Base-by-base conservation (phyloP, 1,140 invertebrate species). In the Drosophila santomea region DNA sequence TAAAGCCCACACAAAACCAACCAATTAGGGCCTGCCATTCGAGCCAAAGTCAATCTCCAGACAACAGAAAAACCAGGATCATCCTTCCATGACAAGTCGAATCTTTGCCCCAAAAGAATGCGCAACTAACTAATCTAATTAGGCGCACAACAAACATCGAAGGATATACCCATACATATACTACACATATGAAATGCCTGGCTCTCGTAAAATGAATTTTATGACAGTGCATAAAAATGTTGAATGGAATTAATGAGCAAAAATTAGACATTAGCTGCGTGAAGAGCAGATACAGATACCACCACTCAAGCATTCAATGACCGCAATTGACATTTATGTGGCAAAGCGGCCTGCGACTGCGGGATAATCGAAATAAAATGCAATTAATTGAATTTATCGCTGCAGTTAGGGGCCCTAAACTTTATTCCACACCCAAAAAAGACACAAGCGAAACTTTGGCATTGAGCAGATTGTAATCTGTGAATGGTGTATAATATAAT, bases 321-420 rank as follows among this genome's bases (percentile, higher is more conserved):
- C 61, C 84, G 51, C 79, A 77, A 89, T 88, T 89, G 80, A 80
- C 83, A 84, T 88, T 88, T 89, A 88, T 88, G 74, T 56, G 59
- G 47, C 41, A 38, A 4, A 36, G 35, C 35, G 20, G 51, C 25
- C 28, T 32, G 39, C 41, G 28, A n/a, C 38, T 32, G 48, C 58
- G 60, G 61, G 57, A 66, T 83, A 88, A 88, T 89, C 80, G 83
- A 83, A 89, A 88, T 89, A 78, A 82, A 89, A 89, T 89, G 84
- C 84, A 89, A 89, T 89, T 89, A 89, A 89, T 89, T 78, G 84
- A 89, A 89, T 89, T 89, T 89, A 89, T 89, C 80, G 80, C 80
- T 89, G 84, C 84, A 57, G 62, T 68, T 68, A 64, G 38, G 47
- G 60, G 15, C 57, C 51, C 68, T 77, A 50, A 56, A 55, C 35